Base-by-base conservation (phyloP, 2,888 invertebrate genomes). In the Salpingus planirostris region DNA sequence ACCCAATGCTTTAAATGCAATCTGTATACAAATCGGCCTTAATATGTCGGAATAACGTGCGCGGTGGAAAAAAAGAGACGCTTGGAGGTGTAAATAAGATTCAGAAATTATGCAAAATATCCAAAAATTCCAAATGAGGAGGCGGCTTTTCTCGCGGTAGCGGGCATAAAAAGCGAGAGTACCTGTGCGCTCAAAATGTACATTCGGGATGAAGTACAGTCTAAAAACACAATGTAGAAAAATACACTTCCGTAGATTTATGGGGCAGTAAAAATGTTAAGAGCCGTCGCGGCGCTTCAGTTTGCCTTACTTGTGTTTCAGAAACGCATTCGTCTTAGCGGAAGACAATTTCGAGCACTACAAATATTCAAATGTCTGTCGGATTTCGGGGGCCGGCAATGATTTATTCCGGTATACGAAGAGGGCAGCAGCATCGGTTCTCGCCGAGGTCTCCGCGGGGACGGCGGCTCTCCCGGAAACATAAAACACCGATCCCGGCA, bases 181-280 rank as follows among this genome's bases (percentile, higher is more conserved):
- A 36, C 54, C 54, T 54, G 39, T 13, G 33, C 51, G 49, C 52
- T 51, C 50, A 45, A 49, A 45, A 44, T 50, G 50, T 46, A 52
- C 51, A 54, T 52, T 40, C 42, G 50, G 49, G 36, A 35, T 35
- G 31, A 35, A 31, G 21, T 26, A 26, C 13, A 11, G 18, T 29
- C 18, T 29, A 21, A 31, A 33, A 43, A 44, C 37, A 47, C 49
- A 50, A 46, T 46, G 50, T 50, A 47, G 44, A 49, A 47, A 47
- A 49, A 48, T 49, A 45, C 49, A 47, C 43, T 46, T 34, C 36
- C 24, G 28, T 35, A 41, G 44, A 51, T 54, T 54, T 52, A 52
- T 52, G 39, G 43, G 37, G 46, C 48, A 42, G 49, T 52, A 41
- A 43, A 37, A 40, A 42, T 35, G 44, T 42, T 42, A 35, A 42